Evolutionary conservation across 2,888 invertebrate species (phyloP).

Genomic region (Zaprionus obscuricornis): DNA sequence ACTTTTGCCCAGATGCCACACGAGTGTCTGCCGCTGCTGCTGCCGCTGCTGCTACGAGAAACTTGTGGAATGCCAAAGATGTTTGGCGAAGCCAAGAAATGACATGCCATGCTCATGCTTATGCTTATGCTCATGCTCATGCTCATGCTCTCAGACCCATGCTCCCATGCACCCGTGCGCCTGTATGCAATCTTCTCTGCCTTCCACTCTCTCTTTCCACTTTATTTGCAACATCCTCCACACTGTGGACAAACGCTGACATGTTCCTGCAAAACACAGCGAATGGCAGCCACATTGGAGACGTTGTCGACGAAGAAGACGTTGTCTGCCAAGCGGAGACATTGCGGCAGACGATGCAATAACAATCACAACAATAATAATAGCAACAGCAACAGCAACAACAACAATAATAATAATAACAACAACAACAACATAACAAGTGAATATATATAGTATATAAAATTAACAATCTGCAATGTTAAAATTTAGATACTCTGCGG

Average conservation of each 20-base stretch:
- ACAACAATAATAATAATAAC: conserved; percentile 18
- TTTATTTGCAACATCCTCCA: conserved; percentile 22
- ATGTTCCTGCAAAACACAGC: too few relatives aligned
- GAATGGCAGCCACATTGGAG: conserved; percentile 51
- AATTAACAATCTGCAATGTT: conserved; percentile 18
- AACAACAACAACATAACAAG: conserved; percentile 28
- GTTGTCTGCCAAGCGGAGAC: conserved; percentile 67
- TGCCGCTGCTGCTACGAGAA: conserved; percentile 38
- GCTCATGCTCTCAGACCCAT: conserved; percentile 31
- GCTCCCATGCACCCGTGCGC: too few relatives aligned
- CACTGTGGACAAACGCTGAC: conserved; percentile 16
- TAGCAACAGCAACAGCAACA: conserved; percentile 20
- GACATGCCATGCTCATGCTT: conserved; percentile 68
- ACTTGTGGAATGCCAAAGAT: conserved; percentile 74
- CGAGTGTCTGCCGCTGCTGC: not conserved
- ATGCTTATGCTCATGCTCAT: conserved; percentile 2
- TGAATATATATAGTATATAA: too few relatives aligned
- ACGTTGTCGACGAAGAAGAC: conserved; percentile 23
- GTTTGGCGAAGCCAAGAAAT: conserved; percentile 72
- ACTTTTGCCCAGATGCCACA: conserved; percentile 36
- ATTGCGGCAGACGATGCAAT: conserved; percentile 75
- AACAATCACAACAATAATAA: conserved; percentile 48
- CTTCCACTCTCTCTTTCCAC: not conserved
- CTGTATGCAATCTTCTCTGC: not conserved
- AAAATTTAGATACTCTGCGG: conserved; percentile 42